A percentile compares a stretch with the other conserved stretches of the same genome.
phyloP scores from a whole-genome alignment of 2,113 vertebrate species.

The Bos javanicus region DNA sequence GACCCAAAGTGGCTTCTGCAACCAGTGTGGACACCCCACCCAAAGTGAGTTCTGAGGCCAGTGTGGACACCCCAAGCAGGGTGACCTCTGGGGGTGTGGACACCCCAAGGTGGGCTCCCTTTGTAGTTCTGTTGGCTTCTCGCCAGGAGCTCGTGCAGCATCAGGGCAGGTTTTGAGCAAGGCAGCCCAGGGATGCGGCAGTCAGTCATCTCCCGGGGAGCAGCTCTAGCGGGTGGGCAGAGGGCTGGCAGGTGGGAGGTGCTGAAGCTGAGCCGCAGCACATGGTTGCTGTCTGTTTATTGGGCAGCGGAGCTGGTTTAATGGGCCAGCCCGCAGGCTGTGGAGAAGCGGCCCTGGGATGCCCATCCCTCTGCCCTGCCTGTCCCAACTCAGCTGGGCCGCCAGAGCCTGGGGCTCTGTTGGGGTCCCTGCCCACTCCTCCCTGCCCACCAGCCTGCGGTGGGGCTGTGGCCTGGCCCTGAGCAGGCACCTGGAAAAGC shows the following conservation, averaged over 20 bases:
- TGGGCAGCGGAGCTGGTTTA: conserved; percentile 78
- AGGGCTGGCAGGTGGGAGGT: conserved; percentile 63
- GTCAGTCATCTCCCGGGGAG: background rate
- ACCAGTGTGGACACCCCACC: background rate
- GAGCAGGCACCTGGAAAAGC: conserved; percentile 87
- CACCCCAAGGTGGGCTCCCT: background rate
- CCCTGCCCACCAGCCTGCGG: background rate
- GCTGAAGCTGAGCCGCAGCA: conserved; percentile 72
- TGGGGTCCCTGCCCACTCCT: background rate
- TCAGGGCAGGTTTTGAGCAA: background rate
- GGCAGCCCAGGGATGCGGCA: background rate
- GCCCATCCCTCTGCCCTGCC: background rate
- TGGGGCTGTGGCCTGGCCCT: conserved; percentile 66
- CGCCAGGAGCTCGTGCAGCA: background rate
- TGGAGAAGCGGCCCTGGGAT: conserved; percentile 70
- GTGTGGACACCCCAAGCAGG: background rate
- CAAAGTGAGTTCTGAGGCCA: background rate
- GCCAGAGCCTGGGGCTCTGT: conserved; percentile 71
- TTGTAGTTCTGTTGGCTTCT: rapidly evolving
- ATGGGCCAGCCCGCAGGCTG: conserved; percentile 77
- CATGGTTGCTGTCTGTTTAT: conserved; percentile 82
- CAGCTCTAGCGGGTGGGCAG: conserved; percentile 1
- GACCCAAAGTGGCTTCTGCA: background rate
- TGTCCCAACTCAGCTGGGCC: conserved; percentile 51
- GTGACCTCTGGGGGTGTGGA: background rate